Conservation (phyloP, 2,113 vertebrate genomes). For the Gymnogyps californianus region DNA sequence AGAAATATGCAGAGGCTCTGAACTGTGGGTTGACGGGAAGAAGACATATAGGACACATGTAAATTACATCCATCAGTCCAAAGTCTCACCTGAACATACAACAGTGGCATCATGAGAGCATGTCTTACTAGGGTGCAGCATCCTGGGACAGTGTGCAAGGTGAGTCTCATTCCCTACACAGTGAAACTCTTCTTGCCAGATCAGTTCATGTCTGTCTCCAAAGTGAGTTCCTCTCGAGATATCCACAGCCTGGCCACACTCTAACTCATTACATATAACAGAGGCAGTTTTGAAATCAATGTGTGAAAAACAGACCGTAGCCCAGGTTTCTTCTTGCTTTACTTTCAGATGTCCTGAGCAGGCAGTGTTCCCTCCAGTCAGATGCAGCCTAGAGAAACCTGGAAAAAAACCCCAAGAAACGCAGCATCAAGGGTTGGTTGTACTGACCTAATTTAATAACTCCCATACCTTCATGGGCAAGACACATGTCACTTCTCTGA, state of each 20-base stretch:
- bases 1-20: neutral
- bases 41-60: neutral
- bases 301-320: constrained; percentile 65
- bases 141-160: constrained; percentile 63
- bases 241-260: constrained; percentile 60
- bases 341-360: constrained; percentile 75
- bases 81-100: constrained; percentile 74
- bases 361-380: constrained; percentile 48
- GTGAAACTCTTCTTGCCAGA: constrained; percentile 71
- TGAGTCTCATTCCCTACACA: constrained; percentile 63
- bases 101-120: constrained; percentile 64
- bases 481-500: neutral
- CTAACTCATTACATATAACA: constrained; percentile 71
- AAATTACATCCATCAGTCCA: neutral
- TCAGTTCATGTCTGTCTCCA: constrained; percentile 23
- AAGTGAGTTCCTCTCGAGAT: constrained; percentile 31
- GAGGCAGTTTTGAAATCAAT: constrained; percentile 64
- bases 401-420: neutral
- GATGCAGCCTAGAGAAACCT: constrained; percentile 61
- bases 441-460: neutral
- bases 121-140: neutral
- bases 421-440: neutral
- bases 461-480: neutral
- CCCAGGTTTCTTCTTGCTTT: constrained; percentile 58
- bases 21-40: neutral